phyloP scores from a whole-genome alignment of 2,113 vertebrate species.

The Solea senegalensis region DNA sequence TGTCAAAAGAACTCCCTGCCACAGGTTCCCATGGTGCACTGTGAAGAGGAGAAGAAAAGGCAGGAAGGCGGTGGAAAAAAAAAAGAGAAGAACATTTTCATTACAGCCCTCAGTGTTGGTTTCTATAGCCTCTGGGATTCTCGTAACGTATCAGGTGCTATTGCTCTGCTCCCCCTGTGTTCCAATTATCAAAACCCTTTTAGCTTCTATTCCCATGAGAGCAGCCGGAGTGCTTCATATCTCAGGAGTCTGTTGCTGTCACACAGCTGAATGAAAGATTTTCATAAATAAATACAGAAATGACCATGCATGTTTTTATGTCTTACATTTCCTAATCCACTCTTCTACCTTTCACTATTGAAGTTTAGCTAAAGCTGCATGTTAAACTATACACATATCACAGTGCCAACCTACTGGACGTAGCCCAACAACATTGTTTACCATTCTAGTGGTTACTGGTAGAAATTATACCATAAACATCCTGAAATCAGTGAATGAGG shows the following conservation, averaged over 20 bases:
- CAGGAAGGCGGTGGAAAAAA: background rate
- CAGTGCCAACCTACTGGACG: too few relatives aligned
- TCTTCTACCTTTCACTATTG: too few relatives aligned
- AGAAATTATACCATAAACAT: too few relatives aligned
- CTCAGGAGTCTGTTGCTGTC: conserved; percentile 36
- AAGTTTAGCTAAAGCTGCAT: too few relatives aligned
- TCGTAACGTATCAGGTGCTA: conserved; percentile 50
- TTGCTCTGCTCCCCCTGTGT: conserved; percentile 51
- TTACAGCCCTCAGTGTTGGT: conserved; percentile 59
- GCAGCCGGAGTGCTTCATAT: conserved; percentile 24
- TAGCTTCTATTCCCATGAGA: conserved; percentile 48
- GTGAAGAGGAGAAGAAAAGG: conserved; percentile 32
- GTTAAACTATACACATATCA: too few relatives aligned
- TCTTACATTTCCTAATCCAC: too few relatives aligned
- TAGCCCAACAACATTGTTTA: too few relatives aligned
- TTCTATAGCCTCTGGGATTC: conserved; percentile 61
- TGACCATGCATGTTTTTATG: conserved; percentile 9
- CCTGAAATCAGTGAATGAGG: too few relatives aligned
- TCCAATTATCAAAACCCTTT: conserved; percentile 63
- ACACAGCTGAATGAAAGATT: conserved; percentile 24
- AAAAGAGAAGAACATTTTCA: conserved; percentile 59
- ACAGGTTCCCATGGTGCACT: conserved; percentile 40
- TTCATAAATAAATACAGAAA: conserved; percentile 8
- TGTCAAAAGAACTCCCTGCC: conserved; percentile 62
- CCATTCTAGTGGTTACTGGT: too few relatives aligned